Evolutionary conservation across 2,113 vertebrate species (phyloP).

Genomic region (Boulengeromyrus knoepffleri): DNA sequence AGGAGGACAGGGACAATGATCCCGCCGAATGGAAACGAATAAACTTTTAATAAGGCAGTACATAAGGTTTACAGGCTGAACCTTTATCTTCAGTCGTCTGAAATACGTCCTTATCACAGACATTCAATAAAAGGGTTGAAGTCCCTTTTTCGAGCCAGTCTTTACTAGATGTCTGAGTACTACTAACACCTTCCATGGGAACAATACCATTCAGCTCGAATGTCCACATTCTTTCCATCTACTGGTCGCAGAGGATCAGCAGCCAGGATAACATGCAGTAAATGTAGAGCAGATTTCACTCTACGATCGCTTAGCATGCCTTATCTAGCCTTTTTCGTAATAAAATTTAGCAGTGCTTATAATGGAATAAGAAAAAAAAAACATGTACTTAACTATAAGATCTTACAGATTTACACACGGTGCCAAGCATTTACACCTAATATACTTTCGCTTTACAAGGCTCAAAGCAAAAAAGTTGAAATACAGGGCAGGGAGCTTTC

Average conservation of each 20-base stretch:
- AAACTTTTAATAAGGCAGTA: neutral
- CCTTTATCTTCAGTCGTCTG: neutral
- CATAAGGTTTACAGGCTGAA: neutral
- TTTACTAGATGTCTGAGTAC: neutral
- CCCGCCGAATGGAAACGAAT: neutral
- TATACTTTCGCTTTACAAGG: neutral
- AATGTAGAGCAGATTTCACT: neutral
- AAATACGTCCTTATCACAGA: neutral
- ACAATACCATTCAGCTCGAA: neutral
- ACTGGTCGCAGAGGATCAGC: neutral
- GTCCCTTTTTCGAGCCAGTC: neutral
- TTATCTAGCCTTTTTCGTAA: neutral
- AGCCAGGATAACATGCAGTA: neutral
- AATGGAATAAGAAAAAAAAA: neutral
- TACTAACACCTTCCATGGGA: neutral
- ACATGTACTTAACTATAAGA: neutral
- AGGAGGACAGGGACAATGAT: neutral
- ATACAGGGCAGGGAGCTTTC: neutral
- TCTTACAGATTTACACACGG: neutral
- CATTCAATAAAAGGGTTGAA: constrained; percentile 5
- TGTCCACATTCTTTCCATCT: neutral
- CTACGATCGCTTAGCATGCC: neutral
- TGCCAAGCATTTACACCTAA: neutral
- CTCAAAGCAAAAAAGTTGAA: neutral
- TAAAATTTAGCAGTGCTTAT: neutral